phyloP scores from a whole-genome alignment of 1,140 invertebrate genomes.

The Zophobas atratus region DNA sequence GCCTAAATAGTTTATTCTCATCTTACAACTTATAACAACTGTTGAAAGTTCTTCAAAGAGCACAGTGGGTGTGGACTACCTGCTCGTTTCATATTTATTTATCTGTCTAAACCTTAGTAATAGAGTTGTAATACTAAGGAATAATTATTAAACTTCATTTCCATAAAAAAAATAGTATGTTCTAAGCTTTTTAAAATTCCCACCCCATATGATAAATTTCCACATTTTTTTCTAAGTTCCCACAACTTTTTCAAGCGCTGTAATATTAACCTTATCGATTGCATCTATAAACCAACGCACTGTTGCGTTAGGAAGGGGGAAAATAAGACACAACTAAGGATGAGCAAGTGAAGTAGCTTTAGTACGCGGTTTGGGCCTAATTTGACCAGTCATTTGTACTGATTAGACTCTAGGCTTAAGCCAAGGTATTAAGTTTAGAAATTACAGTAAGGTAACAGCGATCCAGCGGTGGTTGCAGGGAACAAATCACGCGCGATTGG shows the following conservation, averaged over 20 bases:
- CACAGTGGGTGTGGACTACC: too few relatives aligned
- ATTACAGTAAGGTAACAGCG: constrained; percentile 37
- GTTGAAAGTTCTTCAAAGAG: too few relatives aligned
- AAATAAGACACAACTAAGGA: constrained; percentile 19
- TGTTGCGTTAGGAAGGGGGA: constrained; percentile 1
- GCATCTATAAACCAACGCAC: neutral
- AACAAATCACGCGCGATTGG: constrained; percentile 42
- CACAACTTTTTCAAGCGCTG: neutral
- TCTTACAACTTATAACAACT: too few relatives aligned
- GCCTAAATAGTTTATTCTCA: too few relatives aligned
- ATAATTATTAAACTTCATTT: too few relatives aligned
- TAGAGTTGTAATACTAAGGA: too few relatives aligned
- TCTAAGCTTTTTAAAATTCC: too few relatives aligned
- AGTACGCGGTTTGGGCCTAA: constrained; percentile 32
- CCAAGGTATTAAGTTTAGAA: constrained; percentile 46
- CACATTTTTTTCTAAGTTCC: neutral
- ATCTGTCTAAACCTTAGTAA: too few relatives aligned
- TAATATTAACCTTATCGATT: neutral
- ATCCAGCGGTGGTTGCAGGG: constrained; percentile 17
- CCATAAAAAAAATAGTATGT: too few relatives aligned
- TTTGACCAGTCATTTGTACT: constrained; percentile 47
- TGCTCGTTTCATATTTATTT: too few relatives aligned
- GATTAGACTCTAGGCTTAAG: constrained; percentile 43
- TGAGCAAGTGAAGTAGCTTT: constrained; percentile 29
- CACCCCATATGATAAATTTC: too few relatives aligned